These are phyloP conservation scores for Ophion obscuratus DNA, from an alignment of 2,888 invertebrate species.

Conservation along the genomic window DNA sequence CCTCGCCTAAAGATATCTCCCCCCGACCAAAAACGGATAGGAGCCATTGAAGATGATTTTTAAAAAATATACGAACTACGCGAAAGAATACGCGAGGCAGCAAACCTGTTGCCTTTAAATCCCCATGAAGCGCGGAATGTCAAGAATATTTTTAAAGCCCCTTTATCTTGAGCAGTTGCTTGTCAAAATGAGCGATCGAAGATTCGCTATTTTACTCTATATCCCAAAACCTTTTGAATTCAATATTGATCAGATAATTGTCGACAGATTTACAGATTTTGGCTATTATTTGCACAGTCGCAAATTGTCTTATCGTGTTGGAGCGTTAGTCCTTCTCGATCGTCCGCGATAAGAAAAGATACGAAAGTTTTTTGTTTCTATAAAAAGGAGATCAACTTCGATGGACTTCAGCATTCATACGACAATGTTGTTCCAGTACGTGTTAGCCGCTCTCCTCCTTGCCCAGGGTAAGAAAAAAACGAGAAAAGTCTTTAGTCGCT, in stretches of 20 bases:
- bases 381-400: slow-evolving; percentile 47
- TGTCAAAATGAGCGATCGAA: not conserved
- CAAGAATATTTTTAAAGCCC: not conserved
- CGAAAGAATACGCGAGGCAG: too few species aligned
- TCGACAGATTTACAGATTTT: not conserved
- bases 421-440: slow-evolving; percentile 71
- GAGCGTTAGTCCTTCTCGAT: not conserved
- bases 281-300: not conserved
- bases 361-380: slow-evolving; percentile 30
- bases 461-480: slow-evolving; percentile 72
- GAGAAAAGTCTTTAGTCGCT: not conserved
- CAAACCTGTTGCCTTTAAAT: not conserved
- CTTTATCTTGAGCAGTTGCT: not conserved
- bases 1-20: too few species aligned
- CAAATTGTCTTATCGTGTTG: slow-evolving; percentile 37
- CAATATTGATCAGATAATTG: not conserved
- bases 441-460: slow-evolving; percentile 67
- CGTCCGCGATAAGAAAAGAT: slow-evolving; percentile 10
- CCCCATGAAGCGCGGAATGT: not conserved
- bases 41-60: too few species aligned
- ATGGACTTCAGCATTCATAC: slow-evolving; percentile 24
- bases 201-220: not conserved
- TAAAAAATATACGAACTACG: too few species aligned
- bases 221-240: not conserved
- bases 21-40: too few species aligned